Evolutionary conservation across 2,888 invertebrate genomes (phyloP), one percentile per base, ranked within the genome.

Genomic region (Myopa testacea): DNA sequence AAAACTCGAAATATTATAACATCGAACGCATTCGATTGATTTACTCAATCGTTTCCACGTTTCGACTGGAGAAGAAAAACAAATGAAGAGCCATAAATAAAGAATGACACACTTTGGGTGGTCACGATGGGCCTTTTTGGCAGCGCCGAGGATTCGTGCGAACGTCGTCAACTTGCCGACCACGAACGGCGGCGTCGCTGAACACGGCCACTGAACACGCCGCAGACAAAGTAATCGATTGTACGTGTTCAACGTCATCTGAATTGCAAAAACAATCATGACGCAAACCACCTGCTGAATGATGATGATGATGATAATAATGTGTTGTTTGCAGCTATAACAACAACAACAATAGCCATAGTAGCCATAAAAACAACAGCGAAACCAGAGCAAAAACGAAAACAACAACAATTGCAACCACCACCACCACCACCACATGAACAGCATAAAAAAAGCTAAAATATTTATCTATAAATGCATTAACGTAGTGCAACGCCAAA

Each of bases 181-280:
- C 52, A 14, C 52, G 67, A 75, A 50, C 63, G 37, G 50, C 70
- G 19, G 14, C 65, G 62, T 16, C 45, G 45, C 7, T 10, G 45
- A 38, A 4, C 40, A 68, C n/a, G 52, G 38, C 69, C 70, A 26
- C 52, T 65, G 70, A 70, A 68, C 68, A 75, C 68, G 37, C 40
- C 55, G 65, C 71, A 71, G 52, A 40, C 40, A 74, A 68, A 69
- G 63, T 81, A 82, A 82, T 81, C 82, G 81, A 81, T 81, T 80
- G 81, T 81, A 82, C 82, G 82, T 82, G 82, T 80, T 78, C 79
- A 72, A 80, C 81, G 81, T 81, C 81, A 81, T 78, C 76, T 79
- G 81, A 80, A 81, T 82, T 81, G 78, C 45, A 70, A 45, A 63
- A 71, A 70, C 12, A 71, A 55, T 14, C n/a, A 26, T 19, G 63